Percentiles rank a stretch among this genome's conserved stretches.
These are phyloP conservation scores for Crotalus horridus DNA, from an alignment of 2,113 vertebrate species.

Conservation along the genomic window DNA sequence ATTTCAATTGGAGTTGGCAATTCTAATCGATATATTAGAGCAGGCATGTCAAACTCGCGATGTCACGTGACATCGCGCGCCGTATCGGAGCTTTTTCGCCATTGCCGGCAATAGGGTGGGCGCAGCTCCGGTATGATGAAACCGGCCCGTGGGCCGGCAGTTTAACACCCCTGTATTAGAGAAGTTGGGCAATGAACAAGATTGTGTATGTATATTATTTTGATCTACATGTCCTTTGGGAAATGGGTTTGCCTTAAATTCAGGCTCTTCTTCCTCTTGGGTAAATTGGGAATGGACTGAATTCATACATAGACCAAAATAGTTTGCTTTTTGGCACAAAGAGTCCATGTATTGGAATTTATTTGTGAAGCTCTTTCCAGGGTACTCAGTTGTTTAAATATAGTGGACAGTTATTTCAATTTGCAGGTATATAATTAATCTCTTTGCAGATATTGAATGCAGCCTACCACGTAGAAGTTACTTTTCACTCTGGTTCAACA, in stretches of 20 bases:
- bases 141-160: too few relatives aligned
- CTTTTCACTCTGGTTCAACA: constrained; percentile 93
- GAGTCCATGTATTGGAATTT: not conserved
- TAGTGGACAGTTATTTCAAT: not conserved
- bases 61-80: too few relatives aligned
- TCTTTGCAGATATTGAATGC: constrained; percentile 88
- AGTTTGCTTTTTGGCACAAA: not conserved
- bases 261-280: not conserved
- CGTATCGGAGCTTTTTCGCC: too few relatives aligned
- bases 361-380: not conserved
- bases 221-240: not conserved
- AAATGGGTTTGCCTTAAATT: not conserved
- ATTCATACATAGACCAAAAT: not conserved
- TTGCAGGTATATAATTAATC: not conserved
- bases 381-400: not conserved
- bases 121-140: too few relatives aligned
- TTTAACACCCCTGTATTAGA: not conserved
- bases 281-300: not conserved
- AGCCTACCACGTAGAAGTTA: constrained; percentile 97
- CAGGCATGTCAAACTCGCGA: too few relatives aligned
- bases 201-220: not conserved
- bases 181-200: not conserved
- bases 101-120: too few relatives aligned
- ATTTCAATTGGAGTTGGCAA: not conserved
- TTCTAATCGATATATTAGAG: not conserved